phyloP scores from a whole-genome alignment of 2,113 vertebrate species.

The Tragelaphus scriptus region DNA sequence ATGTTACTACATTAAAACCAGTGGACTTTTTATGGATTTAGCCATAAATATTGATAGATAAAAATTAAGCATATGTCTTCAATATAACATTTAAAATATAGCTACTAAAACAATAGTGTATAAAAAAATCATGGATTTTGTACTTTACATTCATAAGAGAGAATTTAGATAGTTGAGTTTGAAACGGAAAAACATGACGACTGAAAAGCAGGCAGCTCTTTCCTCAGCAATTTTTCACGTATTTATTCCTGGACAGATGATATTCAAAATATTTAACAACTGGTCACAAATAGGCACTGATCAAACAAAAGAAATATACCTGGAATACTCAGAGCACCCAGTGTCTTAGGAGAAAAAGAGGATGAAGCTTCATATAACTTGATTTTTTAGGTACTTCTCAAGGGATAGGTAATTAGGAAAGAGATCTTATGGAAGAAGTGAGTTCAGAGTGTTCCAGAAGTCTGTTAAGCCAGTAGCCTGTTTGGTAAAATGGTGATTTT shows the following conservation, averaged over 20 bases:
- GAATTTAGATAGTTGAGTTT: neutral
- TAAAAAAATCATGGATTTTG: neutral
- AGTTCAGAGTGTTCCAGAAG: neutral
- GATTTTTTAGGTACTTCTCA: neutral
- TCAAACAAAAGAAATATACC: neutral
- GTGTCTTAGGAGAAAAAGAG: neutral
- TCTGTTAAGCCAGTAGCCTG: neutral
- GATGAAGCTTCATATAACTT: neutral
- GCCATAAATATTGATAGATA: neutral
- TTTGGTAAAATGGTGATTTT: constrained; percentile 3
- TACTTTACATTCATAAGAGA: neutral
- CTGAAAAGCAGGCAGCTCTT: neutral
- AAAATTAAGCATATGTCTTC: neutral
- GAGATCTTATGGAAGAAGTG: neutral
- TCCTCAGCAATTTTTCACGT: neutral
- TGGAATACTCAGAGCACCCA: neutral
- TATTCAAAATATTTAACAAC: neutral
- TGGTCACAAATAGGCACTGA: neutral
- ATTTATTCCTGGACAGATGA: neutral
- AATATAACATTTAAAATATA: constrained; percentile 11
- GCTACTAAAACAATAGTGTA: neutral
- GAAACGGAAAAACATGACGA: neutral
- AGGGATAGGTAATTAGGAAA: neutral
- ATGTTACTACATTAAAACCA: neutral
- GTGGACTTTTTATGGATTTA: constrained; percentile 7